These are phyloP conservation scores for Lordiphosa collinella DNA, from an alignment of 1,140 invertebrate species.

Conservation along the genomic window DNA sequence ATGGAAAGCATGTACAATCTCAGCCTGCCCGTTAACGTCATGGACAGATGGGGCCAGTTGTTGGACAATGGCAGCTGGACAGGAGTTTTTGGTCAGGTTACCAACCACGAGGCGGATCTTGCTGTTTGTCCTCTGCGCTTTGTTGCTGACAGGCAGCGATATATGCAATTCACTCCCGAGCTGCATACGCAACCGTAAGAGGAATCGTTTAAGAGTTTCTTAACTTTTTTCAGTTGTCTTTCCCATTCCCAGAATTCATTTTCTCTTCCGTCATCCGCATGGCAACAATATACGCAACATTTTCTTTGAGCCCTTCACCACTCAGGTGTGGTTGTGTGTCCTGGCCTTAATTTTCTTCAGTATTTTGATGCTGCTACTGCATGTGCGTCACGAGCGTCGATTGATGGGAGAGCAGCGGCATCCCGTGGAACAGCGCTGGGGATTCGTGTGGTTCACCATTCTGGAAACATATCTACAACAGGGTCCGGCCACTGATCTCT, in stretches of 20 bases:
- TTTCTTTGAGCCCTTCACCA: constrained; percentile 80
- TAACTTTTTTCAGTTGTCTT: too few species aligned
- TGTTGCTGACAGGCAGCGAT: constrained; percentile 76
- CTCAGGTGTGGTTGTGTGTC: constrained; percentile 78
- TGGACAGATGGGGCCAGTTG: constrained; percentile 80
- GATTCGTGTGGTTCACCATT: constrained; percentile 59
- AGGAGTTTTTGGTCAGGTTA: constrained; percentile 81
- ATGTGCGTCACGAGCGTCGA: constrained; percentile 35
- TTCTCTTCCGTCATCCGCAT: constrained; percentile 82
- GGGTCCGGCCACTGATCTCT: constrained; percentile 49
- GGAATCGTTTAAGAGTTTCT: neutral
- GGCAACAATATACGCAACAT: constrained; percentile 79
- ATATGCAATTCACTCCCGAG: constrained; percentile 79
- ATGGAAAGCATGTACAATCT: constrained; percentile 80
- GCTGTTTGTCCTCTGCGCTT: constrained; percentile 80
- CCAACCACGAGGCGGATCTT: constrained; percentile 80
- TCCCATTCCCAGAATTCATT: constrained; percentile 64
- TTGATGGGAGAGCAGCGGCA: neutral
- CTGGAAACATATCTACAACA: constrained; percentile 66
- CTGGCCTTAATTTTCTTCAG: constrained; percentile 38
- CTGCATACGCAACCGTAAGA: constrained; percentile 78
- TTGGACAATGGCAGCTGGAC: constrained; percentile 80
- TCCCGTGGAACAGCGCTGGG: constrained; percentile 17
- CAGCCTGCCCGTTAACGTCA: constrained; percentile 78
- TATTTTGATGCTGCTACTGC: constrained; percentile 39